A percentile compares a stretch with the other conserved stretches of the same genome.
phyloP scores from a whole-genome alignment of 2,888 invertebrate genomes.

The Ophion obscuratus region DNA sequence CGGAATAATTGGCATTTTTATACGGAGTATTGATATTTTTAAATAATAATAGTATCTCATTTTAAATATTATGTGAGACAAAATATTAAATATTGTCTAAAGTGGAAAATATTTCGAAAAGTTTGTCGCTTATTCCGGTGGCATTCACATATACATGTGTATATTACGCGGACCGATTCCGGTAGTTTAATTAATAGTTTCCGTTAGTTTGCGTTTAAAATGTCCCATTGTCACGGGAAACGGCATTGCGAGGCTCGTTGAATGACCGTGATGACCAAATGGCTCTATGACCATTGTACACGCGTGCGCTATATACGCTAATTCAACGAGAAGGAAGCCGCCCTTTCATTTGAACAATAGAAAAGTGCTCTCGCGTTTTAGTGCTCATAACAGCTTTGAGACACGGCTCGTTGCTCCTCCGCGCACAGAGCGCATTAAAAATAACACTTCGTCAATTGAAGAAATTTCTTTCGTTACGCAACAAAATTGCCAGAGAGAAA shows the following conservation, averaged over 20 bases:
- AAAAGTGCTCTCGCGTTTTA: conserved; percentile 44
- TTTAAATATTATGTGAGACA: too few relatives aligned
- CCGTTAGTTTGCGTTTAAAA: conserved; percentile 58
- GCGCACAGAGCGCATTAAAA: conserved; percentile 11
- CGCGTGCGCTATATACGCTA: conserved; percentile 37
- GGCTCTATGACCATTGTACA: conserved; percentile 60
- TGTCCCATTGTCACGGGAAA: conserved; percentile 61
- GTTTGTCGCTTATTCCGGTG: not conserved
- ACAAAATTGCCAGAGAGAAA: not conserved
- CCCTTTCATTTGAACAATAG: conserved; percentile 65
- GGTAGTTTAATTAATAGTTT: conserved; percentile 64
- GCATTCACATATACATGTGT: not conserved
- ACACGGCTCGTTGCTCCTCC: conserved; percentile 29
- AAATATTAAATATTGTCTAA: too few relatives aligned
- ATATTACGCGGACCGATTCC: conserved; percentile 39
- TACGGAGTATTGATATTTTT: not conserved
- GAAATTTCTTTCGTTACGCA: not conserved
- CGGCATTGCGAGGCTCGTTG: conserved; percentile 47
- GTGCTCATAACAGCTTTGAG: conserved; percentile 36
- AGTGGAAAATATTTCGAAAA: not conserved
- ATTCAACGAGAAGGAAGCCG: conserved; percentile 67
- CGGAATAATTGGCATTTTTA: not conserved
- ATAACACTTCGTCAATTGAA: conserved; percentile 1
- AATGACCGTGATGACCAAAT: conserved; percentile 63
- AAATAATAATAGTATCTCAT: too few relatives aligned